Evolutionary conservation across 2,888 invertebrate species (phyloP).

Genomic region (Caenorhabditis drosophilae): DNA sequence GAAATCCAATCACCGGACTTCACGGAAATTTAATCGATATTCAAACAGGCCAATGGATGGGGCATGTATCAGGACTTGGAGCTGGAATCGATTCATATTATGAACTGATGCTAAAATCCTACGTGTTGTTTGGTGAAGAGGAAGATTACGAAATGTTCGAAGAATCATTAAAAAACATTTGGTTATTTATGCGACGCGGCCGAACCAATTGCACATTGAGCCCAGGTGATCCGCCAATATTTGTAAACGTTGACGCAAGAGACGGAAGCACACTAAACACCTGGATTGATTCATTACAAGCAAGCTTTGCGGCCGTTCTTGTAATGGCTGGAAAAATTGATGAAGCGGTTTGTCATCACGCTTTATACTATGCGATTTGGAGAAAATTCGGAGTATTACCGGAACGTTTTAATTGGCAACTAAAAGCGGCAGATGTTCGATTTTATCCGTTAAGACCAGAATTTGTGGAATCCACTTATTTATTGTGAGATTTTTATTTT

Average conservation of each 20-base stretch:
- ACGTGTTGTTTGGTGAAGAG: slow-evolving; percentile 75
- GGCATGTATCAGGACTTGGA: slow-evolving; percentile 75
- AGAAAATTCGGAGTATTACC: slow-evolving; percentile 74
- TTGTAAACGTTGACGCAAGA: slow-evolving; percentile 77
- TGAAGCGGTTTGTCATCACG: slow-evolving; percentile 77
- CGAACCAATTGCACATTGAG: slow-evolving; percentile 50
- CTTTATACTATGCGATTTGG: slow-evolving; percentile 76
- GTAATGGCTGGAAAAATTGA: slow-evolving; percentile 76
- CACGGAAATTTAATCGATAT: slow-evolving; percentile 76
- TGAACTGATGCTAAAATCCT: slow-evolving; percentile 76
- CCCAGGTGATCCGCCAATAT: slow-evolving; percentile 75
- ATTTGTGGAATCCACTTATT: slow-evolving; percentile 76
- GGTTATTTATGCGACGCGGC: slow-evolving; percentile 74
- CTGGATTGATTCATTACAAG: slow-evolving; percentile 76
- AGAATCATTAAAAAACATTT: slow-evolving; percentile 74
- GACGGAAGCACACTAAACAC: slow-evolving; percentile 74
- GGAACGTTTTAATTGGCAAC: slow-evolving; percentile 72
- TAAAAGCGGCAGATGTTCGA: slow-evolving; percentile 73
- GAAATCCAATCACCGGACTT: slow-evolving; percentile 75
- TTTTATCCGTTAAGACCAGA: slow-evolving; percentile 77
- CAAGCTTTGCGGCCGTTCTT: slow-evolving; percentile 70
- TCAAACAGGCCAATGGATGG: slow-evolving; percentile 76
- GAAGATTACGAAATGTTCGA: slow-evolving; percentile 74
- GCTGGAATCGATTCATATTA: slow-evolving; percentile 76
- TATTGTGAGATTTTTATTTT: slow-evolving; percentile 70